Evolutionary conservation across 2,113 vertebrate species (phyloP), one percentile per base, ranked within the genome.

Genomic region (Daboia siamensis): DNA sequence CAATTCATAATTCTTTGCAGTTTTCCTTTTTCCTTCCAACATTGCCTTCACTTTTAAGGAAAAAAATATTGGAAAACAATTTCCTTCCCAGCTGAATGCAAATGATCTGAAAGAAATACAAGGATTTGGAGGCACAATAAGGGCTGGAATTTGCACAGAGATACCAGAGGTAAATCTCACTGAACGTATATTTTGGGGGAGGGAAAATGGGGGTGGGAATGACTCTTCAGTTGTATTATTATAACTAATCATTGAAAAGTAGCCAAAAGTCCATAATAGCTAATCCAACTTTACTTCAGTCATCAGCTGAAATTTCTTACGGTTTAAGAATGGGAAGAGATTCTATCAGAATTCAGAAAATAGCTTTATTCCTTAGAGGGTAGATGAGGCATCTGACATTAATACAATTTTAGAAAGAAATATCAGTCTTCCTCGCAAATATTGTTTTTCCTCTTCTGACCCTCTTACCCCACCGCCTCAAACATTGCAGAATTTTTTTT

Each of bases 401-500:
- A 95, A 87, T 94, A 88, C 94, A 91, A 93, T 52, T 26, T 95
- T 96, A 94, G 95, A 96, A 97, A 64, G 26, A 96, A 57, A 88
- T 94, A 95, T n/a, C 46, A 94, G 88, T 93, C 95, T 96, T 95
- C 95, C 92, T 93, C 94, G 87, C 90, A 96, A 98, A 97, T 97
- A 93, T 91, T 91, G 91, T 91, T 90, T 90, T 93, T 91, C 93
- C 95, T 93, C 94, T 95, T 93, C 93, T 39, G 93, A 88, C 46
- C 1, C 23, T n/a, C 51, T 48, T 48, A 54, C 10, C 33, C 1
- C 74, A 20, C 15, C 13, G 3, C 39, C 93, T 95, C 95, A 96
- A 95, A 95, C 94, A 88, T 92, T 69, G 52, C 55, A 93, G 94
- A 96, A 95, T 95, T 97, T 92, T 29, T 97, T 97, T 97, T 97